phyloP scores from a whole-genome alignment of 2,797 vertebrate species.

The Pogonophryne albipinna region DNA sequence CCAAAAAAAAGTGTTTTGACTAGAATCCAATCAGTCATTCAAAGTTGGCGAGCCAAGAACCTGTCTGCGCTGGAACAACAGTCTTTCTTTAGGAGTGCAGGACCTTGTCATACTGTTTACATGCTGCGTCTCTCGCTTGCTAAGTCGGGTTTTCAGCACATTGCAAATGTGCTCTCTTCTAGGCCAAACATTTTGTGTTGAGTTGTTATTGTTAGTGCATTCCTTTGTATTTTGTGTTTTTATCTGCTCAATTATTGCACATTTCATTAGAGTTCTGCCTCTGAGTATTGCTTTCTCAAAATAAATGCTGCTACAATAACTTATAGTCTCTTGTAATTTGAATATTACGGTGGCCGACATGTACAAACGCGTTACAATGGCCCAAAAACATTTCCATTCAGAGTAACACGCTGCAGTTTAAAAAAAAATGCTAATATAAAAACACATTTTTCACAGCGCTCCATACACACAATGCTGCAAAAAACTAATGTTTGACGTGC shows the following conservation, averaged over 20 bases:
- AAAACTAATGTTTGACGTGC: no score
- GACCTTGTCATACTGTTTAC: conserved; percentile 75
- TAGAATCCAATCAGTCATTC: conserved; percentile 80
- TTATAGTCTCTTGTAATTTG: neutral
- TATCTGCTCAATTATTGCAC: neutral
- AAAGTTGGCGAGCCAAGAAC: conserved; percentile 70
- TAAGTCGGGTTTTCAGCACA: conserved; percentile 60
- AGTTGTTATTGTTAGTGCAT: conserved; percentile 5
- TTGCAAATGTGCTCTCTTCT: conserved; percentile 30
- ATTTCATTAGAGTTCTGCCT: neutral
- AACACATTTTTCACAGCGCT: no score
- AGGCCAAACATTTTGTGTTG: conserved; percentile 60
- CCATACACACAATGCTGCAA: no score
- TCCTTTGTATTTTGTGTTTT: conserved; percentile 10
- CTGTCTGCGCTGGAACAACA: conserved; percentile 73
- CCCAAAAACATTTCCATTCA: no score
- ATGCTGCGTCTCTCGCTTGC: conserved; percentile 65
- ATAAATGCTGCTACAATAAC: neutral
- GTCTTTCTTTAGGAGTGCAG: conserved; percentile 71
- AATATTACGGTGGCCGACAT: no score
- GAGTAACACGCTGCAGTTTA: no score
- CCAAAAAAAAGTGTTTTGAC: conserved; percentile 71
- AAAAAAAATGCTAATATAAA: no score
- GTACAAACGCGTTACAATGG: no score
- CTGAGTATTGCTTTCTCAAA: neutral